Evolutionary conservation across 2,888 invertebrate species (phyloP).

Genomic region (Sclerodermus sp.): DNA sequence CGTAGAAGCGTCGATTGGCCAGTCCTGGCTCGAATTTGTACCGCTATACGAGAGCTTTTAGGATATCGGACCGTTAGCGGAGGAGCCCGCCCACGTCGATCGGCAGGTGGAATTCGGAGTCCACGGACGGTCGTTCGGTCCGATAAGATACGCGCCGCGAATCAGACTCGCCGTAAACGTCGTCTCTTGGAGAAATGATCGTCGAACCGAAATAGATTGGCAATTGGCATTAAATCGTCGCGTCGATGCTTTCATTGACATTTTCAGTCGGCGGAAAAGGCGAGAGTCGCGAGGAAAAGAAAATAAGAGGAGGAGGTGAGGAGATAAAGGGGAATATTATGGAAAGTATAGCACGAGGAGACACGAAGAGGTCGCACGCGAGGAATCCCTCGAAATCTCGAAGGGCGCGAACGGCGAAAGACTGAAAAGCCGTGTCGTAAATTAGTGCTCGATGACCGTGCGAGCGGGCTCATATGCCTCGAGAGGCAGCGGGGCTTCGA

Average conservation of each 20-base stretch:
- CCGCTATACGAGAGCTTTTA: constrained; percentile 23
- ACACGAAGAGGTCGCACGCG: constrained; percentile 17
- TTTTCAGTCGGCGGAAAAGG: too few relatives aligned
- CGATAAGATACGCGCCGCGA: too few relatives aligned
- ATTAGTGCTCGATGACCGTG: constrained; percentile 49
- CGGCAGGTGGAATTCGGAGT: constrained; percentile 16
- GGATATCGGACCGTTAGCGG: constrained; percentile 22
- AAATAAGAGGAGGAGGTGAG: neutral
- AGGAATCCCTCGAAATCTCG: constrained; percentile 23
- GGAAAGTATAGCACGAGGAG: constrained; percentile 14
- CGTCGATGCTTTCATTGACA: too few relatives aligned
- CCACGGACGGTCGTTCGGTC: constrained; percentile 5
- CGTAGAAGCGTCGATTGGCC: constrained; percentile 10
- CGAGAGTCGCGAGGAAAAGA: constrained; percentile 4
- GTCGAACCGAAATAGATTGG: constrained; percentile 3
- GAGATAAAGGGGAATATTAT: too few relatives aligned
- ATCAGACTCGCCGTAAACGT: too few relatives aligned
- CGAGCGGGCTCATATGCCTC: constrained; percentile 33
- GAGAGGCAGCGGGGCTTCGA: constrained; percentile 33
- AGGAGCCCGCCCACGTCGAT: constrained; percentile 22
- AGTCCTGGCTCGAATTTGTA: constrained; percentile 12
- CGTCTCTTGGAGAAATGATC: too few relatives aligned
- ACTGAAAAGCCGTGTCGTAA: constrained; percentile 45
- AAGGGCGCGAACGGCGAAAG: constrained; percentile 28
- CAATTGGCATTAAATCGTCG: too few relatives aligned